Evolutionary conservation across 1,140 invertebrate species (phyloP), one percentile per base, ranked within the genome.

Genomic region (Caenorhabditis remanei): DNA sequence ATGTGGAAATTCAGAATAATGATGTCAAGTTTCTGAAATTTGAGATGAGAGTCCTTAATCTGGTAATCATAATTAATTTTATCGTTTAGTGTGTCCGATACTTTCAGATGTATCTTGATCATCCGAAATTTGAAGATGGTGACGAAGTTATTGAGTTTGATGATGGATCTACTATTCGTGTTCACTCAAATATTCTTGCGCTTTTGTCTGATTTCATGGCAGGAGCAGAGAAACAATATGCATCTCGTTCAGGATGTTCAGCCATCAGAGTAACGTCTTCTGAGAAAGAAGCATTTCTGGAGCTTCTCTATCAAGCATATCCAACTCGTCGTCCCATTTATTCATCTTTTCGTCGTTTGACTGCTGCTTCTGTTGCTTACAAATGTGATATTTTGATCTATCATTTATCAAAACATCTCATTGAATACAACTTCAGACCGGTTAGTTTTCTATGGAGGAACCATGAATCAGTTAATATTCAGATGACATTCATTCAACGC

Each of bases 401-500:
- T 32, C 46, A 79, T 24, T 50, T 79, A n/a, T 79, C 71, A 24
- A 79, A 79, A 50, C 71, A 79, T 79, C 71, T 79, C 43, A 79
- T 79, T 50, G 71, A 79, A 13, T 79, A 79, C 71, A 79, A 79
- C 14, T 79, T 11, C 71, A 53, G 71, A 79, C 71, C 71, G 5
- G 71, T 79, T 16, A 46, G 65, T 71, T 9, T 21, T 6, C 7
- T 9, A 32, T 21, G 13, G 13, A 8, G 16, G 1, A n/a, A n/a
- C 56, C 0, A 71, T 46, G 41, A 43, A 71, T 4, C 8, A 58
- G n/a, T 58, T 24, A 32, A 32, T 1, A 32, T 79, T 79, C 71
- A 79, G 71, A 79, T 79, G 71, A 79, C 71, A 79, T 79, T 79
- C 46, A 9, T 79, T 16, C 46, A 79, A 79, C 71, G 71, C 46